These are phyloP conservation scores for Platerodrilus igneus DNA, from an alignment of 2,888 invertebrate genomes.

Conservation along the genomic window DNA sequence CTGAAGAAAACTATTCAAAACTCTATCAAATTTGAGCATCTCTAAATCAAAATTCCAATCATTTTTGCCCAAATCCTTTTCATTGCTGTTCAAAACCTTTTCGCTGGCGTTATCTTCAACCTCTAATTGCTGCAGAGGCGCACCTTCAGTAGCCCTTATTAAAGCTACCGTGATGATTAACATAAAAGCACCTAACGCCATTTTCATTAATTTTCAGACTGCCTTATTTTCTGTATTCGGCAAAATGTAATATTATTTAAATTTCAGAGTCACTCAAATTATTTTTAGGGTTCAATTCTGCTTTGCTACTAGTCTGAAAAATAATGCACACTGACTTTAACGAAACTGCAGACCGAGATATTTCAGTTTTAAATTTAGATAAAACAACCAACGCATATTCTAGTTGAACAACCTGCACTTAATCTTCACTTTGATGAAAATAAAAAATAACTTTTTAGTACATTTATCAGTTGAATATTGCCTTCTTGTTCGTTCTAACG, in stretches of 20 bases:
- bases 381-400: constrained; percentile 4
- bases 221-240: no score
- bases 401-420: constrained; percentile 14
- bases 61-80: constrained; percentile 2
- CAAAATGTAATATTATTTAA: constrained; percentile 1
- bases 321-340: constrained; percentile 8
- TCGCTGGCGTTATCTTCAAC: neutral
- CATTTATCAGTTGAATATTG: no score
- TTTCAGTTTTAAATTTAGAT: constrained; percentile 13
- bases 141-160: neutral
- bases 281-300: constrained; percentile 5
- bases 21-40: constrained; percentile 17
- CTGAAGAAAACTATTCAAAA: constrained; percentile 22
- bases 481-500: constrained; percentile 21
- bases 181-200: no score
- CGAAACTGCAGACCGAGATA: constrained; percentile 6
- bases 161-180: neutral
- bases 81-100: neutral
- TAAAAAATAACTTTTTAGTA: no score
- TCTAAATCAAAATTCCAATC: neutral
- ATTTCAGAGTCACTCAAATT: neutral
- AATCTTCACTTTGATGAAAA: no score
- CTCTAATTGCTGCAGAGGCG: neutral
- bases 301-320: constrained; percentile 11
- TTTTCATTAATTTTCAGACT: no score